phyloP scores from a whole-genome alignment of 2,113 vertebrate genomes.

The Anguilla rostrata region DNA sequence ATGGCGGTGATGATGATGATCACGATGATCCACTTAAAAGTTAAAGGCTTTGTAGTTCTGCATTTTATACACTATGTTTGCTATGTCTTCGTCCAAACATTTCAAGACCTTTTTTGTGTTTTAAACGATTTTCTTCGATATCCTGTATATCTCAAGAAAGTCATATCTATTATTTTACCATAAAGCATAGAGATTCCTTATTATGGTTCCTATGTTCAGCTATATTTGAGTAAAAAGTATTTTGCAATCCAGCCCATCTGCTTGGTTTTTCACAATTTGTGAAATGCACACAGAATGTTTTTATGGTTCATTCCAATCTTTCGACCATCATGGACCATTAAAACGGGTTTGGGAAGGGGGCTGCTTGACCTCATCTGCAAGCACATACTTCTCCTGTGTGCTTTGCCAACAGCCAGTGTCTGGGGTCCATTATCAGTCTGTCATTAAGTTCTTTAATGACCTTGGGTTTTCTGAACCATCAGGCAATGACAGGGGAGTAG shows the following conservation, averaged over 20 bases:
- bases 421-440: slow-evolving; percentile 38
- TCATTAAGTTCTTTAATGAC: slow-evolving; percentile 31
- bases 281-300: slow-evolving; percentile 44
- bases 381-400: slow-evolving; percentile 13
- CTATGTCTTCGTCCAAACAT: too few relatives aligned
- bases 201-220: slow-evolving; percentile 31
- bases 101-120: too few relatives aligned
- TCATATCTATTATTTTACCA: too few relatives aligned
- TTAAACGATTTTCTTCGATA: too few relatives aligned
- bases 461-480: slow-evolving; percentile 8
- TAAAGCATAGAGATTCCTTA: too few relatives aligned
- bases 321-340: slow-evolving; percentile 53
- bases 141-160: too few relatives aligned
- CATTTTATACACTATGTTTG: too few relatives aligned
- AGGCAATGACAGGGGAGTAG: neutral
- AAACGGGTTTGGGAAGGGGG: slow-evolving; percentile 33
- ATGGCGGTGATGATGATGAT: neutral
- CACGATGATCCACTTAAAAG: neutral
- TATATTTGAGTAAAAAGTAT: slow-evolving; percentile 12
- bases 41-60: too few relatives aligned
- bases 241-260: slow-evolving; percentile 43
- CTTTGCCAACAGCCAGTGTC: slow-evolving; percentile 35
- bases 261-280: slow-evolving; percentile 45
- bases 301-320: slow-evolving; percentile 60
- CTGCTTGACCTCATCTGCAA: slow-evolving; percentile 33